These are phyloP conservation scores for Auanema sp. DNA, from an alignment of 2,888 invertebrate species.

Conservation along the genomic window DNA sequence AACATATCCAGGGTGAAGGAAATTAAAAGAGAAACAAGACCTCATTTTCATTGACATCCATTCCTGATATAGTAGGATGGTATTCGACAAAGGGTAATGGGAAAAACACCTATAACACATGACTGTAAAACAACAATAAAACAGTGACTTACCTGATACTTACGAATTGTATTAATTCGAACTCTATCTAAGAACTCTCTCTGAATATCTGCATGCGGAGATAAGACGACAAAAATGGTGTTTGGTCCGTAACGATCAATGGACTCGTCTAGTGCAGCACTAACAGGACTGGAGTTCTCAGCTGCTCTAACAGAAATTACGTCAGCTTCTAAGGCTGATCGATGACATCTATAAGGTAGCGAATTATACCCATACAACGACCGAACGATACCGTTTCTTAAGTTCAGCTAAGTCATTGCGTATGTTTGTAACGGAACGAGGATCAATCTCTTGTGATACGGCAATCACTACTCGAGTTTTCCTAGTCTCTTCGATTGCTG, in stretches of 20 bases:
- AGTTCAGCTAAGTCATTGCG: slow-evolving; percentile 56
- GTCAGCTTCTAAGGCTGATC: slow-evolving; percentile 51
- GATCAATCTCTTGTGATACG: slow-evolving; percentile 44
- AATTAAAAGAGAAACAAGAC: too few species aligned
- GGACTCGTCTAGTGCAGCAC: slow-evolving; percentile 58
- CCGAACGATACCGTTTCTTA: slow-evolving; percentile 37
- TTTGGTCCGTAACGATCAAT: slow-evolving; percentile 60
- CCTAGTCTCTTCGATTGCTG: slow-evolving; percentile 65
- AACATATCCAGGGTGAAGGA: slow-evolving; percentile 10
- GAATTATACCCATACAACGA: not conserved
- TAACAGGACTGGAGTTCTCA: slow-evolving; percentile 17
- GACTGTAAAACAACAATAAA: not conserved
- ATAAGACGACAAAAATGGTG: slow-evolving; percentile 54
- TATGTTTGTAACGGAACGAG: slow-evolving; percentile 41
- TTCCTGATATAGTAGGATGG: slow-evolving; percentile 72
- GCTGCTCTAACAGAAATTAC: slow-evolving; percentile 43
- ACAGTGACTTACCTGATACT: slow-evolving; percentile 74
- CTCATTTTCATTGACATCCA: slow-evolving; percentile 47
- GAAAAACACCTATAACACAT: slow-evolving; percentile 72
- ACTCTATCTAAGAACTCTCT: slow-evolving; percentile 87
- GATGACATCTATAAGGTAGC: slow-evolving; percentile 38
- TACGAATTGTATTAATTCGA: slow-evolving; percentile 88
- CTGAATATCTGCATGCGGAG: slow-evolving; percentile 72
- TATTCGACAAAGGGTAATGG: slow-evolving; percentile 89
- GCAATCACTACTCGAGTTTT: slow-evolving; percentile 56